These are phyloP conservation scores for Acipenser transmontanus DNA, from an alignment of 2,797 vertebrate genomes.

Conservation along the genomic window DNA sequence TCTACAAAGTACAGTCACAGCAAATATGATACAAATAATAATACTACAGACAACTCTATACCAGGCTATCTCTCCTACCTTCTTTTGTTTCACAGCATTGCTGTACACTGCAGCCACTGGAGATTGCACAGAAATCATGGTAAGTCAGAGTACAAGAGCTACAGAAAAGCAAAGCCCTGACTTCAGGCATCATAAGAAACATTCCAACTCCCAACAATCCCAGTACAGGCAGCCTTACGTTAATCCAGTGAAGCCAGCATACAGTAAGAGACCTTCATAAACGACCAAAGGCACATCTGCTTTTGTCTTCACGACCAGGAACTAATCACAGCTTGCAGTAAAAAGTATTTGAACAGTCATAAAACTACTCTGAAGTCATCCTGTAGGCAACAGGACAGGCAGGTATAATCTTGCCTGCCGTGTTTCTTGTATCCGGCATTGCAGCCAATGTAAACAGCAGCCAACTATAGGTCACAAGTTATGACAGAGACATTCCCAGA, in stretches of 20 bases:
- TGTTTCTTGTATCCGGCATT: constrained; percentile 23
- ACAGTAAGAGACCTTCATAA: constrained; percentile 23
- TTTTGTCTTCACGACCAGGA: constrained; percentile 23
- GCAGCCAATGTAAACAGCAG: constrained; percentile 41
- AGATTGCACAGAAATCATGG: constrained; percentile 56
- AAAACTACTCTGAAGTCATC: constrained; percentile 32
- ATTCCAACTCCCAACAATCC: constrained; percentile 48
- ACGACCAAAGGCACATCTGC: constrained; percentile 46
- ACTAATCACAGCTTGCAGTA: constrained; percentile 50
- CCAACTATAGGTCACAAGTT: constrained; percentile 44
- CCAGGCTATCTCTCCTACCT: constrained; percentile 49
- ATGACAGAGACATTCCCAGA: constrained; percentile 45
- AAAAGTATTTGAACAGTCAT: constrained; percentile 45
- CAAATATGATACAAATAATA: too few relatives aligned
- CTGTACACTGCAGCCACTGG: constrained; percentile 40
- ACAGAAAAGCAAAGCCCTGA: constrained; percentile 58
- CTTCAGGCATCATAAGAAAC: constrained; percentile 66
- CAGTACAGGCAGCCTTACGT: constrained; percentile 42
- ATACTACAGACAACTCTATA: too few relatives aligned
- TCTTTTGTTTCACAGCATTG: constrained; percentile 50
- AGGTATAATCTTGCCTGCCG: constrained; percentile 58
- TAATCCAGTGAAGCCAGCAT: constrained; percentile 39
- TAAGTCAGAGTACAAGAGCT: constrained; percentile 58
- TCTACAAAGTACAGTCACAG: too few relatives aligned
- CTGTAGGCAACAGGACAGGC: constrained; percentile 39